A percentile compares a stretch with the other conserved stretches of the same genome.
Conservation (phyloP, 2,113 vertebrate species). For the Tetrao urogallus region DNA sequence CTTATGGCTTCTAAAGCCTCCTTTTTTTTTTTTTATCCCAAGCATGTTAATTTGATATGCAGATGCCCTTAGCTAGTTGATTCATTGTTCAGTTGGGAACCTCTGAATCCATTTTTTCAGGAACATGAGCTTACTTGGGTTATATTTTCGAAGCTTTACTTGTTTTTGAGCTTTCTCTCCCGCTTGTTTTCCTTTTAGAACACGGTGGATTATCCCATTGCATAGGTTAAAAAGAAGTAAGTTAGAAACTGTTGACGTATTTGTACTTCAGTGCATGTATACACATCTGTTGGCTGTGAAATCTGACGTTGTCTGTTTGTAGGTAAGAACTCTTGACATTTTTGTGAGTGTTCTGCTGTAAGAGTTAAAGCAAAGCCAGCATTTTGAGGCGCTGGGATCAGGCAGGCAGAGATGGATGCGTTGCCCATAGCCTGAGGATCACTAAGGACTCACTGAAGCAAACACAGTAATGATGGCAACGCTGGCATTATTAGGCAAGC, state of each 20-base stretch:
- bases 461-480: neutral
- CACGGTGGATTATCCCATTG: neutral
- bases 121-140: neutral
- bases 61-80: constrained; percentile 41
- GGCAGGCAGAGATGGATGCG: neutral
- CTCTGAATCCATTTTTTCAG: constrained; percentile 21
- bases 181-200: neutral
- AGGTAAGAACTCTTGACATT: neutral
- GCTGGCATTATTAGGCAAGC: neutral
- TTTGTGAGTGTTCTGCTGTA: neutral
- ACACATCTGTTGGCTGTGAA: rapidly evolving
- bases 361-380: neutral
- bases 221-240: rapidly evolving
- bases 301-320: rapidly evolving
- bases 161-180: neutral
- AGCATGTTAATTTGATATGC: neutral
- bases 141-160: rapidly evolving
- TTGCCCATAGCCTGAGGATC: neutral
- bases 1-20: constrained; percentile 45
- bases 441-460: neutral
- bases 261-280: rapidly evolving
- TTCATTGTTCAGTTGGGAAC: neutral
- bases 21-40: neutral
- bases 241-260: rapidly evolving
- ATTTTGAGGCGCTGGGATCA: neutral